Base-by-base conservation (phyloP, 2,888 invertebrate species). In the Spisula solida region DNA sequence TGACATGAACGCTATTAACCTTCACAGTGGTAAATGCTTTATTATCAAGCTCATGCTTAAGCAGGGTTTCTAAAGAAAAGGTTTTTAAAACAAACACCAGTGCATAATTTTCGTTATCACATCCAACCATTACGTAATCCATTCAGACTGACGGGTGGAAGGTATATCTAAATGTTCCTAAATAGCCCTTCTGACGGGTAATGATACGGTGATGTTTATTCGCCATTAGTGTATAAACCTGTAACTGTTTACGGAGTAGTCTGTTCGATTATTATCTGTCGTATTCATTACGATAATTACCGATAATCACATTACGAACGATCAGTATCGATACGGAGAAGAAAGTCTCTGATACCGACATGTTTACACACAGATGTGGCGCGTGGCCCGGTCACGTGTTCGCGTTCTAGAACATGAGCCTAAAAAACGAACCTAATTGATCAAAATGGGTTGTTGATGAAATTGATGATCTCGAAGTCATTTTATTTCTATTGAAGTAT, bases 311-410 rank as follows among this genome's bases (percentile, higher is more conserved):
- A 85, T 85, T 78, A 85, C 47, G 78, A 56, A 55, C 55, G 60
- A 75, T 41, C 34, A 78, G 55, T 82, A 87, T 25, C 82, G 51
- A 70, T 86, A 85, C 89, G 85, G 89, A 89, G 87, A 89, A 85
- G 87, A 91, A 75, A 87, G 55, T 87, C 79, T 79, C 70, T 16
- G 29, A 70, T 82, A 66, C 90, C 88, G 85, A 87, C 87, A 87
- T 87, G 82, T 83, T 87, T 85, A 78, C 83, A 75, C 84, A 83
- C 92, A 92, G 92, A 92, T 92, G 92, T 86, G 86, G 90, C 90
- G 91, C 92, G 92, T 89, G 92, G 86, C 90, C 70, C 47, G 60
- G 80, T 85, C 92, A 92, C 90, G 92, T 91, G 92, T 87, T 83
- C 70, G 66, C 85, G 85, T 91, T 18, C 85, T 82, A 86, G 60